Evolutionary conservation across 1,140 invertebrate species (phyloP).

Genomic region (Agrilus planipennis): DNA sequence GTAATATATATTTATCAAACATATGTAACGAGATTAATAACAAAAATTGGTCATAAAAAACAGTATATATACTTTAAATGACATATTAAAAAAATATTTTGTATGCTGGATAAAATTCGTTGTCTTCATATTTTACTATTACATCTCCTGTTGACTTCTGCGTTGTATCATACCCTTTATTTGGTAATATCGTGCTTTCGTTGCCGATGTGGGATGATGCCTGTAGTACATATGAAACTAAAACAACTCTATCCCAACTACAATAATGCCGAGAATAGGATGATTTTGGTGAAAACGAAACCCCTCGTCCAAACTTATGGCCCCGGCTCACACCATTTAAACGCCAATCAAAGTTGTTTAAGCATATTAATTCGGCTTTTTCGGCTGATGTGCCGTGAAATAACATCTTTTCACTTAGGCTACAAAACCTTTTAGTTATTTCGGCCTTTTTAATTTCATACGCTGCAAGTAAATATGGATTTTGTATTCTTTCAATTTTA

Average conservation of each 20-base stretch:
- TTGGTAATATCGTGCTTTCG: conserved; percentile 10
- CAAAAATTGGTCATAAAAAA: too few species aligned
- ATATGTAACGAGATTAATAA: too few species aligned
- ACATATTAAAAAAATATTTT: too few species aligned
- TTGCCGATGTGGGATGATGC: conserved; percentile 5
- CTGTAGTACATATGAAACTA: conserved; percentile 15
- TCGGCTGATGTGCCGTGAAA: conserved; percentile 24
- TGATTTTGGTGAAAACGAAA: conserved; percentile 22
- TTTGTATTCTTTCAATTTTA: conserved; percentile 3
- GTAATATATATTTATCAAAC: too few species aligned
- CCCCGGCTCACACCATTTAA: conserved; percentile 15
- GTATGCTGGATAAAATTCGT: conserved; percentile 28
- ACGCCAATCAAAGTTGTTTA: conserved; percentile 28
- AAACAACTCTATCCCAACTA: conserved; percentile 18
- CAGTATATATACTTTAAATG: too few species aligned
- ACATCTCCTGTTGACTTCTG: conserved; percentile 16
- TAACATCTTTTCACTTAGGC: conserved; percentile 11
- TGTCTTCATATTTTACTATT: conserved; percentile 26
- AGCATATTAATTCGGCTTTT: conserved; percentile 17
- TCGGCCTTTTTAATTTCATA: conserved; percentile 2
- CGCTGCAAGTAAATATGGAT: conserved; percentile 1
- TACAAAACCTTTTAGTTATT: neutral
- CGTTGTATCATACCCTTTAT: conserved; percentile 19
- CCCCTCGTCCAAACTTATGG: conserved; percentile 22
- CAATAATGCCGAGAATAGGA: conserved; percentile 25